Conservation (phyloP, 1,140 invertebrate genomes). For the Caenorhabditis inopinata region DNA sequence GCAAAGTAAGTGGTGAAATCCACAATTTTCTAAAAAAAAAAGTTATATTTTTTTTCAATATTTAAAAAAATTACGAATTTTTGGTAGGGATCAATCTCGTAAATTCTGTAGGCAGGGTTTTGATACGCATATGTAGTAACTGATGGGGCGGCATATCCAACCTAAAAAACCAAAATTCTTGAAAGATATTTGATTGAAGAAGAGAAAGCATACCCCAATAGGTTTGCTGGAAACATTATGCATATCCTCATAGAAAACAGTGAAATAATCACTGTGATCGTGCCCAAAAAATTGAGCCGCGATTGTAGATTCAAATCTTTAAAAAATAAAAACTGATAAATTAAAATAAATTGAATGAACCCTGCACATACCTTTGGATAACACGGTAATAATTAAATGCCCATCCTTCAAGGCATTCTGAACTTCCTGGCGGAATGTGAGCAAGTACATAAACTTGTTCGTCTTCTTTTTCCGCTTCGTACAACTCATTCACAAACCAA, state of each 20-base stretch:
- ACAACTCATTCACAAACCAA: slow-evolving; percentile 91
- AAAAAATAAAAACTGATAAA: no score
- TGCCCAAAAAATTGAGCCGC: slow-evolving; percentile 91
- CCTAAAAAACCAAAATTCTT: slow-evolving; percentile 8
- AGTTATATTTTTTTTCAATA: neutral
- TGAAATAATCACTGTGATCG: slow-evolving; percentile 90
- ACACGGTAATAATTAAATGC: slow-evolving; percentile 70
- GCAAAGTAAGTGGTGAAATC: slow-evolving; percentile 60
- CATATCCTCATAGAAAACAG: slow-evolving; percentile 71
- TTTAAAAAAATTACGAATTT: slow-evolving; percentile 36
- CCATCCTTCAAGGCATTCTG: slow-evolving; percentile 73
- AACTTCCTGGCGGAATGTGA: slow-evolving; percentile 78
- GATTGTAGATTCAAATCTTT: slow-evolving; percentile 84
- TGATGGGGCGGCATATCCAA: slow-evolving; percentile 58
- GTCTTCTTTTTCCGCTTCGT: slow-evolving; percentile 81
- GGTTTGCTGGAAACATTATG: slow-evolving; percentile 51
- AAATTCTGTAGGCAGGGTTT: slow-evolving; percentile 63
- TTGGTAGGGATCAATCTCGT: slow-evolving; percentile 50
- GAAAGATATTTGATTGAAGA: neutral
- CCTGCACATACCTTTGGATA: slow-evolving; percentile 68
- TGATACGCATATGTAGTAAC: slow-evolving; percentile 60
- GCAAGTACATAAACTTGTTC: slow-evolving; percentile 96
- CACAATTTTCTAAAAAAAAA: slow-evolving; percentile 53
- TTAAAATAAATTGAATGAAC: no score
- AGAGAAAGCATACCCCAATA: neutral